phyloP scores from a whole-genome alignment of 2,797 vertebrate genomes.

The Tachyglossus aculeatus region DNA sequence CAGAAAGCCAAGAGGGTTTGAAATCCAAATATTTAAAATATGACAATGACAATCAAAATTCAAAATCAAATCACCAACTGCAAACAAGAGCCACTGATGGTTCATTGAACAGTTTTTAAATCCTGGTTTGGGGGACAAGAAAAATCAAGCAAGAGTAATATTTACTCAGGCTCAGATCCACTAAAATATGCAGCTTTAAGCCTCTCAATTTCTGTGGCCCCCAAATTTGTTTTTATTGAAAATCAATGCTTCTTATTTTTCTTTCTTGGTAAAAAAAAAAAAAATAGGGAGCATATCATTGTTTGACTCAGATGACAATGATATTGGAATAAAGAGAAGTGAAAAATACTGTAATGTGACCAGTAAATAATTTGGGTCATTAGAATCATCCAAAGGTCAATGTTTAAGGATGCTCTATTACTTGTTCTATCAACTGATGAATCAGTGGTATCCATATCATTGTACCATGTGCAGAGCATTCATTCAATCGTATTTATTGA shows the following conservation, averaged over 20 bases:
- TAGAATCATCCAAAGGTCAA: no score
- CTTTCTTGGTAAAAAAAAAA: background rate
- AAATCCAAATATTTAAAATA: constrained; percentile 7
- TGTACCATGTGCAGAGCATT: no score
- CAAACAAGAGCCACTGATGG: background rate
- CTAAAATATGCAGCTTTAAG: background rate
- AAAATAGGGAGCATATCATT: background rate
- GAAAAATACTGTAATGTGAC: no score
- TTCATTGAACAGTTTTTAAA: accelerated
- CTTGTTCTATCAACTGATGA: no score
- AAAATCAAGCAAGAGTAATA: background rate
- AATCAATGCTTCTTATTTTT: background rate
- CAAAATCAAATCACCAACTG: accelerated
- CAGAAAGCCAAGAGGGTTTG: background rate
- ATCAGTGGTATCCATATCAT: no score
- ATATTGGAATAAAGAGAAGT: background rate
- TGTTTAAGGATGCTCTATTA: no score
- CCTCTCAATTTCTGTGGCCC: background rate
- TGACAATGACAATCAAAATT: background rate
- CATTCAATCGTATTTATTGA: no score
- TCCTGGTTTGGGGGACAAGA: background rate
- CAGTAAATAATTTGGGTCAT: no score
- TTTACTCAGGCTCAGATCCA: background rate
- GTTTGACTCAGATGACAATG: background rate
- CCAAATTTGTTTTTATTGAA: background rate